Base-by-base conservation (phyloP, 2,113 vertebrate species). In the Calypte anna region DNA sequence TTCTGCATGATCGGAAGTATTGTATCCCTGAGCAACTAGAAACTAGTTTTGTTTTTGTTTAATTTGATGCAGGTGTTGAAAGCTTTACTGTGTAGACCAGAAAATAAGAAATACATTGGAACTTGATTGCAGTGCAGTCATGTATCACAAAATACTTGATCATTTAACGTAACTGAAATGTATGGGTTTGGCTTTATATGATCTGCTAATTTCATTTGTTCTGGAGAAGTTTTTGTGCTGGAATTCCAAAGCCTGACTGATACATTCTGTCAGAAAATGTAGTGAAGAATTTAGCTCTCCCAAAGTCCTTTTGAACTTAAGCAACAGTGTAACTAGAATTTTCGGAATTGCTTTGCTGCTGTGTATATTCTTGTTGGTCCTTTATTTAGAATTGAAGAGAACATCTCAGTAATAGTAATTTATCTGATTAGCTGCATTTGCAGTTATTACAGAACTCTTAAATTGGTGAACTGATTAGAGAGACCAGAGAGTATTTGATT, bases 401-500 rank as follows among this genome's bases (percentile, higher is more conserved):
- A 55, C 28, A 77, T 51, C 12, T 63, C 1, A 2, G 14, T 64
- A 74, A 6, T 7, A 33, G 79, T 44, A 0, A 1, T 57, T 86
- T 78, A 23, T 57, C 9, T 33, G 43, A 31, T 76, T 78, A 72
- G 20, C 25, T 89, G 53, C 53, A 31, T 59, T 75, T 84, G 36
- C 40, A 57, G 27, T 64, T 15, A 20, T 68, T 79, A 28, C 16
- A 68, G 50, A 87, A 20, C n/a, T 86, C 55, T 44, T 77, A 77
- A 43, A 43, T 57, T 25, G 51, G 48, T 81, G 57, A 66, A 57
- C 36, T 53, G 51, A 54, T 27, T 73, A 40, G 75, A 82, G 33
- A 73, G 66, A 83, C 30, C 24, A 36, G 36, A 84, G 72, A 57
- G 38, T 92, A 51, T 72, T 88, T 95, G 86, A 57, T 78, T 77